Conservation (phyloP, 2,888 invertebrate genomes). For the Baccha elongata region DNA sequence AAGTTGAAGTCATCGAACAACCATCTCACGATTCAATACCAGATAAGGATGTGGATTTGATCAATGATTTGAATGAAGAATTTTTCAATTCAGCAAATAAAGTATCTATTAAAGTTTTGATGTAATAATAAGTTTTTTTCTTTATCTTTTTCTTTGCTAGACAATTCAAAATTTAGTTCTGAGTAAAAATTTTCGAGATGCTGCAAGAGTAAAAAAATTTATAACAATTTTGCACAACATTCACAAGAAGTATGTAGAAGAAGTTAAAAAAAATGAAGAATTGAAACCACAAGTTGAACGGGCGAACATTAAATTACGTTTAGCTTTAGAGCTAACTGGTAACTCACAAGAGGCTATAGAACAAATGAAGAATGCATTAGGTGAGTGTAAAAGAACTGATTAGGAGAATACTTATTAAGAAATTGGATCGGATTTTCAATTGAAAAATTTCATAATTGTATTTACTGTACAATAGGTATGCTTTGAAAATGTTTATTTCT, state of each 20-base stretch:
- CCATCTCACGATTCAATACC: constrained; percentile 70
- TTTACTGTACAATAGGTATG: too few species aligned
- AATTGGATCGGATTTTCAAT: too few species aligned
- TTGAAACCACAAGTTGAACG: constrained; percentile 74
- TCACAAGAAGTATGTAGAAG: constrained; percentile 76
- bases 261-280: constrained; percentile 70
- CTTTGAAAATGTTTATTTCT: too few species aligned
- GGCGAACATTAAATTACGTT: constrained; percentile 77
- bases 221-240: constrained; percentile 77
- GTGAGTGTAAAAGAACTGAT: too few species aligned
- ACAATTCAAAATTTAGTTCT: constrained; percentile 76
- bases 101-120: constrained; percentile 5
- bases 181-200: constrained; percentile 75
- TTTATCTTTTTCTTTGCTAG: constrained; percentile 50
- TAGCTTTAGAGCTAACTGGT: constrained; percentile 78
- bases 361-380: constrained; percentile 76
- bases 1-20: constrained; percentile 63
- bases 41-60: constrained; percentile 77
- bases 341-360: constrained; percentile 77
- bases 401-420: too few species aligned
- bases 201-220: constrained; percentile 77
- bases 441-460: too few species aligned
- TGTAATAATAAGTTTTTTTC: neutral
- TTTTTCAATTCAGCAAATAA: constrained; percentile 77
- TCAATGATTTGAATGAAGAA: constrained; percentile 76